Percentiles rank a stretch among this genome's conserved stretches.
Evolutionary conservation across 2,888 invertebrate species (phyloP).

Genomic region (Leptura quadrifasciata): DNA sequence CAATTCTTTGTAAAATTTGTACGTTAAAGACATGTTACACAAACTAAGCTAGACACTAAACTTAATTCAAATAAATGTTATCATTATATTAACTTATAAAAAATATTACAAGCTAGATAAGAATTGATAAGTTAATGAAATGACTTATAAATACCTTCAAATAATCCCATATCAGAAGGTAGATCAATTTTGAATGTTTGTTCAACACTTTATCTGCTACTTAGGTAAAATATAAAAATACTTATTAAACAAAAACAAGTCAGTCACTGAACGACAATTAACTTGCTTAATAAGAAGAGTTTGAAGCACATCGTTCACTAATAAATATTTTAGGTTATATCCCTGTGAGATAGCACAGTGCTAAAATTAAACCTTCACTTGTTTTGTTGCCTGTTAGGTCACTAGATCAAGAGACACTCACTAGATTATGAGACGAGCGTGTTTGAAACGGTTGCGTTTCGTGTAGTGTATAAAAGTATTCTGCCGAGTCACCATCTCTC

Average conservation of each 20-base stretch:
- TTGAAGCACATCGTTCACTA: conserved; percentile 21
- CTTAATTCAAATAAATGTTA: conserved; percentile 36
- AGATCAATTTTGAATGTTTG: conserved; percentile 46
- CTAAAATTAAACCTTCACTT: conserved; percentile 45
- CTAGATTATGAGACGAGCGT: conserved; percentile 30
- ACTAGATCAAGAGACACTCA: conserved; percentile 42
- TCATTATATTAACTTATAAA: conserved; percentile 31
- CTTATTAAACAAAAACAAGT: conserved; percentile 26
- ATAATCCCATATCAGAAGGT: conserved; percentile 68
- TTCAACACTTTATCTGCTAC: conserved; percentile 42
- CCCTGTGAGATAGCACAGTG: conserved; percentile 29
- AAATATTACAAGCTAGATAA: conserved; percentile 42
- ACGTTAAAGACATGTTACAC: conserved; percentile 25
- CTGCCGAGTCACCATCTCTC: conserved; percentile 62
- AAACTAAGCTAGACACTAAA: conserved; percentile 22
- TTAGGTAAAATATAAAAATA: conserved; percentile 28
- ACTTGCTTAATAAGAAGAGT: conserved; percentile 17
- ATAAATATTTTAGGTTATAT: conserved; percentile 37
- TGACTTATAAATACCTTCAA: conserved; percentile 66
- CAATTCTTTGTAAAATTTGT: conserved; percentile 37
- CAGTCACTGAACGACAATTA: conserved; percentile 26
- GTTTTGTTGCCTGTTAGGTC: conserved; percentile 46
- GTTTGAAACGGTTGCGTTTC: conserved; percentile 47
- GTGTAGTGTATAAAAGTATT: conserved; percentile 58
- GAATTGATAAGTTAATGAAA: conserved; percentile 46